Evolutionary conservation across 2,888 invertebrate genomes (phyloP), one percentile per base, ranked within the genome.

Genomic region (Trissolcus brochymenae): DNA sequence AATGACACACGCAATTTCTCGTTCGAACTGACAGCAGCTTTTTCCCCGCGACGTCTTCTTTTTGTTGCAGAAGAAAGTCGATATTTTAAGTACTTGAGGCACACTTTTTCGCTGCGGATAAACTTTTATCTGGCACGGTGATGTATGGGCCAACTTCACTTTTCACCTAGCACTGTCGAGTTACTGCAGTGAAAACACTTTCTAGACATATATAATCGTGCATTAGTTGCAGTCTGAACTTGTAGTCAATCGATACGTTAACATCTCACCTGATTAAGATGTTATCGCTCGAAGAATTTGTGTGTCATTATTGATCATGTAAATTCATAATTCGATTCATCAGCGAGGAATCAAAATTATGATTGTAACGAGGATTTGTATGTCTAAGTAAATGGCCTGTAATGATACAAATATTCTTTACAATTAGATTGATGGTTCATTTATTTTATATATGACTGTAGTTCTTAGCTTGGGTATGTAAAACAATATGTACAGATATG

Each of bases 111-210:
- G 76, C 74, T 64, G 66, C 61, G 76, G 71, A 76, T 80, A 76
- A 80, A 80, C 78, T 80, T 78, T 80, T 80, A 78, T 80, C 76
- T 80, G 57, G 65, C 66, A 50, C 71, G 1, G 80, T 80, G 80
- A 78, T 80, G 75, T 78, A 78, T 75, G 72, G 74, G 41, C 72
- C 70, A 78, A 78, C 78, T 80, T 80, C 72, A 68, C 71, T 80
- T 80, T 78, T 78, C 76, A 78, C 78, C 80, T 78, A 71, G 75
- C 70, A 78, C 72, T 78, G 80, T 72, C 71, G 78, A 76, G 67
- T 71, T 67, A 71, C 76, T 75, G 76, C 74, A 75, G 62, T 51
- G 80, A 75, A 80, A 80, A 80, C 80, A 78, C 78, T 80, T 80
- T 80, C 76, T 65, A 61, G 76, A 74, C 78, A 65, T 35, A 35